phyloP scores from a whole-genome alignment of 2,113 vertebrate species.

The Bucco capensis region DNA sequence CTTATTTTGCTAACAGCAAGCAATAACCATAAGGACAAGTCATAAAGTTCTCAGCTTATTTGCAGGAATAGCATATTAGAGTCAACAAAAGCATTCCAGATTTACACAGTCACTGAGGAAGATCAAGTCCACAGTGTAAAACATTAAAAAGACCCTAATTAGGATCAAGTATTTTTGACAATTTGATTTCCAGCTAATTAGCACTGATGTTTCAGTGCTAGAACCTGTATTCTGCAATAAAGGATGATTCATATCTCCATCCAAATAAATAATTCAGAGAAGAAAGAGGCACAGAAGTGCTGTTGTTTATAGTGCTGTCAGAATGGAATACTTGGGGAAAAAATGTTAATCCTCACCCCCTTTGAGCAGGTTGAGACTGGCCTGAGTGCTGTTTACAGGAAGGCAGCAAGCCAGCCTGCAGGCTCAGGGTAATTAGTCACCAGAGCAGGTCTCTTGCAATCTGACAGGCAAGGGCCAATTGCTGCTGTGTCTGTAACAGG shows the following conservation, averaged over 20 bases:
- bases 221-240: neutral
- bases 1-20: neutral
- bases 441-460: neutral
- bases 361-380: constrained; percentile 1
- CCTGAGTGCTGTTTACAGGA: neutral
- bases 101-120: constrained; percentile 18
- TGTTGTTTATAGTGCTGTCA: constrained; percentile 39
- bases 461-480: neutral
- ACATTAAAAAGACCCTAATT: constrained; percentile 50
- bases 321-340: neutral
- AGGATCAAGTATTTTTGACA: constrained; percentile 54
- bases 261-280: constrained; percentile 60
- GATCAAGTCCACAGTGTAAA: constrained; percentile 9
- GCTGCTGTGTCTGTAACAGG: neutral
- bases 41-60: constrained; percentile 3
- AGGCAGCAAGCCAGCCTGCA: neutral
- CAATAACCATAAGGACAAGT: neutral
- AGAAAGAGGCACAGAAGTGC: neutral
- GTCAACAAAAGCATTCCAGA: constrained; percentile 1
- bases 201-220: constrained; percentile 31
- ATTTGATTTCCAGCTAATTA: constrained; percentile 72
- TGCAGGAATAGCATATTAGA: neutral
- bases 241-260: constrained; percentile 38
- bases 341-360: neutral
- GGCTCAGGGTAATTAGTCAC: neutral